A percentile compares a stretch with the other conserved stretches of the same genome.
These are phyloP conservation scores for Labroides dimidiatus DNA, from an alignment of 2,797 vertebrate genomes.

Conservation along the genomic window DNA sequence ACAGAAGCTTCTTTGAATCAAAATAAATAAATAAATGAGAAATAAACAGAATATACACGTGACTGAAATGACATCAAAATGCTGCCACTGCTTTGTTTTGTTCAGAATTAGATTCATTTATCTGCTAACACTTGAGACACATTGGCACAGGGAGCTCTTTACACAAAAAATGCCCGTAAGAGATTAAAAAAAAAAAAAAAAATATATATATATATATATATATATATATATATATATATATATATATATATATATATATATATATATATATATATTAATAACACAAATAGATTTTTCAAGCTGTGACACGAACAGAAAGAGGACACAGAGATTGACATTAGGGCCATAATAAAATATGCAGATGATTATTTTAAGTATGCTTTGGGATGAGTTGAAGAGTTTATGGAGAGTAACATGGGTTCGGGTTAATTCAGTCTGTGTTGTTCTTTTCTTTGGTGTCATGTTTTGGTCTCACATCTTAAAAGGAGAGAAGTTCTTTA, in stretches of 20 bases:
- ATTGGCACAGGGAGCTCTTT: slow-evolving; percentile 55
- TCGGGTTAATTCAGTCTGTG: no score
- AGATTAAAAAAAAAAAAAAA: no score
- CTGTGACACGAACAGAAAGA: slow-evolving; percentile 35
- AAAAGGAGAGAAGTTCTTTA: neutral
- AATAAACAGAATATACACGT: slow-evolving; percentile 50
- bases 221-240: no score
- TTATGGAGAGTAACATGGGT: no score
- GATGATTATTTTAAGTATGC: neutral
- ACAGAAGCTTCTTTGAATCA: slow-evolving; percentile 41
- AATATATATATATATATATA: no score
- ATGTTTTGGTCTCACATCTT: neutral
- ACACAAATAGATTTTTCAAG: slow-evolving; percentile 56
- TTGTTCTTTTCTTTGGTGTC: no score
- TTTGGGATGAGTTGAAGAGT: no score
- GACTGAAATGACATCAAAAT: slow-evolving; percentile 47
- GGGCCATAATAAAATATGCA: neutral
- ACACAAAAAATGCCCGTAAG: slow-evolving; percentile 27
- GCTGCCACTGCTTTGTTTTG: slow-evolving; percentile 45
- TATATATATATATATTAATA: no score
- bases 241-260: no score
- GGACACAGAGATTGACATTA: no score
- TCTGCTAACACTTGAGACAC: slow-evolving; percentile 19
- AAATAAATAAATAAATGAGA: slow-evolving; percentile 76
- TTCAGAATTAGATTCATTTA: slow-evolving; percentile 10